Evolutionary conservation across 2,113 vertebrate genomes (phyloP).

Genomic region (Monarcha castaneiventris): DNA sequence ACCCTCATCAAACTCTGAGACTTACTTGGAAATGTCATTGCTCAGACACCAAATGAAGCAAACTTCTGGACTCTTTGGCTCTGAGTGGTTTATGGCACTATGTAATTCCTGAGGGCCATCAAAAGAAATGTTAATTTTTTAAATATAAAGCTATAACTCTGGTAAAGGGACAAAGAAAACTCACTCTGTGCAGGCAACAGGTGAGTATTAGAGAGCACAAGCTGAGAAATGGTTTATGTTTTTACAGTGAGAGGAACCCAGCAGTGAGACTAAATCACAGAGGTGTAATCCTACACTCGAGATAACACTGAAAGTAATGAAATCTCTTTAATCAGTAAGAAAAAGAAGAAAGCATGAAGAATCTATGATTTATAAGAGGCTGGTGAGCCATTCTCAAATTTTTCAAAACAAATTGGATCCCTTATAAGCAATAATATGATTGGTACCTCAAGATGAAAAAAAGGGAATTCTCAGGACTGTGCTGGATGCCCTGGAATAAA

Average conservation of each 20-base stretch:
- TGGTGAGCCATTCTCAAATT: neutral
- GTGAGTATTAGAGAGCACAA: neutral
- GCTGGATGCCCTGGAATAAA: neutral
- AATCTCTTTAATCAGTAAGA: neutral
- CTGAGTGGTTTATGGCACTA: neutral
- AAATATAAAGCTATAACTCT: neutral
- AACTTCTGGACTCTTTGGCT: neutral
- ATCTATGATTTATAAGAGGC: neutral
- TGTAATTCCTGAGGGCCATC: neutral
- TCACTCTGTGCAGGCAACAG: neutral
- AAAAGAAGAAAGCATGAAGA: neutral
- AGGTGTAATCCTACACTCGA: neutral
- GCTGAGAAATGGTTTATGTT: neutral
- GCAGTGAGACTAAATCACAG: neutral
- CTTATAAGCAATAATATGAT: neutral
- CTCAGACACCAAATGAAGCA: neutral
- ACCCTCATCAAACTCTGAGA: neutral
- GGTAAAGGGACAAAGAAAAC: neutral
- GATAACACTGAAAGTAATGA: neutral
- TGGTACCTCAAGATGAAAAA: neutral
- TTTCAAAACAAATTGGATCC: neutral
- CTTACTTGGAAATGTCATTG: neutral
- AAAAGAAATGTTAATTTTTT: neutral
- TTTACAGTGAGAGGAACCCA: neutral
- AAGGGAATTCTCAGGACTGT: neutral